Evolutionary conservation across 2,888 invertebrate genomes (phyloP).

Genomic region (Malthinus flaveolus): DNA sequence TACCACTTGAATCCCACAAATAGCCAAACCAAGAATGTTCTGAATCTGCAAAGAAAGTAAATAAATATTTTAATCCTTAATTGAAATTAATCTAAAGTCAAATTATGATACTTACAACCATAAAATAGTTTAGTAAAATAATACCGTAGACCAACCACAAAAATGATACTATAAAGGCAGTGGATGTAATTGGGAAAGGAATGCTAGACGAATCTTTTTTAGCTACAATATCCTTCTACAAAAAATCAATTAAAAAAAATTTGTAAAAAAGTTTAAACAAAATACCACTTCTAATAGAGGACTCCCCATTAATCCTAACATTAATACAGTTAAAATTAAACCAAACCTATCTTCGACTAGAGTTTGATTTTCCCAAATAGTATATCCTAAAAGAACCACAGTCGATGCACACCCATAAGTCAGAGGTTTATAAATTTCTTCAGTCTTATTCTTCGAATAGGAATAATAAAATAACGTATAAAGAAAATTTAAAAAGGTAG

Average conservation of each 20-base stretch:
- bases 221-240: conserved; percentile 74
- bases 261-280: conserved; percentile 28
- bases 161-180: conserved; percentile 76
- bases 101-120: conserved; percentile 65
- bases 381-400: conserved; percentile 65
- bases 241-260: conserved; percentile 30
- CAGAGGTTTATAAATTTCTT: conserved; percentile 60
- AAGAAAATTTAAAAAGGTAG: conserved; percentile 67
- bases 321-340: conserved; percentile 67
- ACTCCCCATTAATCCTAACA: conserved; percentile 69
- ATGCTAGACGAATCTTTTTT: conserved; percentile 83
- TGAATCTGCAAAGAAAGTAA: conserved; percentile 61
- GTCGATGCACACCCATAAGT: conserved; percentile 62
- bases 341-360: conserved; percentile 72
- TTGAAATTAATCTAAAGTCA: not conserved
- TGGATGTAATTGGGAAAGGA: conserved; percentile 85
- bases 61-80: not conserved
- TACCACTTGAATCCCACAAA: conserved; percentile 66
- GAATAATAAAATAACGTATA: conserved; percentile 71
- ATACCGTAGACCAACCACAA: conserved; percentile 83
- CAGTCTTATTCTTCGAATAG: conserved; percentile 61
- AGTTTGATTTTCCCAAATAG: conserved; percentile 66
- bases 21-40: conserved; percentile 66
- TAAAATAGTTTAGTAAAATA: conserved; percentile 73
- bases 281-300: conserved; percentile 73